Evolutionary conservation across 2,888 invertebrate genomes (phyloP).

Genomic region (Cremastobaeus sp.): DNA sequence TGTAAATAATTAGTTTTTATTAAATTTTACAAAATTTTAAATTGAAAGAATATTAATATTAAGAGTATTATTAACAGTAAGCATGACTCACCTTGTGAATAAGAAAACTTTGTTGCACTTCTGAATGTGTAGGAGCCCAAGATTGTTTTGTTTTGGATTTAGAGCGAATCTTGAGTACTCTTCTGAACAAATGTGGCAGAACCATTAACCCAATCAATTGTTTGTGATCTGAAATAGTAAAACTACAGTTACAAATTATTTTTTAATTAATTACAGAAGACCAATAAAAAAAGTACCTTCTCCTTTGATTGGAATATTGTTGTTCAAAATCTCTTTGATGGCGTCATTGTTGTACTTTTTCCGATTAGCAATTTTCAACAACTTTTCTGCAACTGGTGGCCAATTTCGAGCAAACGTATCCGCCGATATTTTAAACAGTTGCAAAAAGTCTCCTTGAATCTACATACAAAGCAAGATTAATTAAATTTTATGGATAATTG

Average conservation of each 20-base stretch:
- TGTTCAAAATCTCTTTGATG: neutral
- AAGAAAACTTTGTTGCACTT: constrained; percentile 1
- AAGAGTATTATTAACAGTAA: no score
- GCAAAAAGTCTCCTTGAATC: neutral
- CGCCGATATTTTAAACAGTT: neutral
- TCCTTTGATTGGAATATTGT: neutral
- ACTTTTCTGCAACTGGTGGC: constrained; percentile 2
- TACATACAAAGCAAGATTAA: no score
- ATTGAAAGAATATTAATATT: no score
- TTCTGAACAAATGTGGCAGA: constrained; percentile 2
- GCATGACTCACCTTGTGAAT: constrained; percentile 11
- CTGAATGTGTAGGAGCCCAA: neutral
- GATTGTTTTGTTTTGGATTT: neutral
- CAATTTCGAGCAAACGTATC: neutral
- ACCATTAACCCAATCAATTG: neutral
- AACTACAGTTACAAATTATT: neutral
- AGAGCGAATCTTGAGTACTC: neutral
- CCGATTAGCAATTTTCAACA: no score
- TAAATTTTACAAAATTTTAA: no score
- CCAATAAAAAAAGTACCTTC: neutral
- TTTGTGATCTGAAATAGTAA: constrained; percentile 7
- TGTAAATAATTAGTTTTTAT: no score
- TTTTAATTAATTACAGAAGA: neutral
- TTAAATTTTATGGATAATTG: no score
- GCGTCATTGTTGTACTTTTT: constrained; percentile 2